These are phyloP conservation scores for Tricholaema leucomelas DNA, from an alignment of 2,113 vertebrate species.

Conservation along the genomic window DNA sequence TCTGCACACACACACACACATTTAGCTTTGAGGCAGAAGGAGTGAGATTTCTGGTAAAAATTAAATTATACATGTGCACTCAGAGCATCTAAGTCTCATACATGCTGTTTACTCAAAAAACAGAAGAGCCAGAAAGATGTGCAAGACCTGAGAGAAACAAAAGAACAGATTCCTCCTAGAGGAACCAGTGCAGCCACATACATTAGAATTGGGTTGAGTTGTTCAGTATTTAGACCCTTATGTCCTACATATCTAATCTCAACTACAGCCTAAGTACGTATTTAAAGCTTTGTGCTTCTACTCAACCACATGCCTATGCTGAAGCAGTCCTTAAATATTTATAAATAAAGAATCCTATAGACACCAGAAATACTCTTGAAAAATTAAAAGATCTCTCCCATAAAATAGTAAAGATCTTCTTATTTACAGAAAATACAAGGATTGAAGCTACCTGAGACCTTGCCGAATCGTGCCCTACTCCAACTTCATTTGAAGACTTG, in stretches of 20 bases:
- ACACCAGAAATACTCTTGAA: not conserved
- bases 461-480: not conserved
- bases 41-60: slow-evolving; percentile 22
- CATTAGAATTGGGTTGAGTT: not conserved
- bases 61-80: not conserved
- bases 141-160: slow-evolving; percentile 12
- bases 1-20: not conserved
- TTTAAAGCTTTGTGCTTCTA: not conserved
- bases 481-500: not conserved
- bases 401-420: not conserved
- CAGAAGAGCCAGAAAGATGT: not conserved
- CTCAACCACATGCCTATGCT: not conserved
- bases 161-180: not conserved
- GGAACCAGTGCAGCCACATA: not conserved
- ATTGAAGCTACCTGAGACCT: not conserved
- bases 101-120: not conserved
- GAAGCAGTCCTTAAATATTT: not conserved
- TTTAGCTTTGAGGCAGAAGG: not conserved
- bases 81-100: not conserved
- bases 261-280: not conserved
- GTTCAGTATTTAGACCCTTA: slow-evolving; percentile 11
- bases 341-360: not conserved
- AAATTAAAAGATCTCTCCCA: not conserved
- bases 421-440: not conserved
- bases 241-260: not conserved